A percentile compares a stretch with the other conserved stretches of the same genome.
Conservation (phyloP, 2,113 vertebrate species). For the Antechinus flavipes region DNA sequence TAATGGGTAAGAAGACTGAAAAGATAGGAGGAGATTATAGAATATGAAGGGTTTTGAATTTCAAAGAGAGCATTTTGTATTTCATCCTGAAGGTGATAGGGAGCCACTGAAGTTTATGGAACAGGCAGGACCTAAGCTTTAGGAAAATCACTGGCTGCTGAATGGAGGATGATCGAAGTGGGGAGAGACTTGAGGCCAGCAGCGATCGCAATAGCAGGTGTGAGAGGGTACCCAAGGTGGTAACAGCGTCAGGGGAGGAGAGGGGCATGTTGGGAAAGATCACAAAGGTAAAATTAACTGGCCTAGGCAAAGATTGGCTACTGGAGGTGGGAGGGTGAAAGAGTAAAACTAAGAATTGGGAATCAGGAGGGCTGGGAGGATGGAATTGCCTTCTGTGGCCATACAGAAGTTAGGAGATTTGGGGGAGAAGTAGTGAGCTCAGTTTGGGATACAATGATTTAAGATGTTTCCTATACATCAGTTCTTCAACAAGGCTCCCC, state of each 20-base stretch:
- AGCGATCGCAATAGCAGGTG: not conserved
- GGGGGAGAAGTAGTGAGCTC: not conserved
- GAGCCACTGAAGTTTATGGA: not conserved
- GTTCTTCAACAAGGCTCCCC: not conserved
- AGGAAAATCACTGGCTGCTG: not conserved
- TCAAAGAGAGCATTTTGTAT: not conserved
- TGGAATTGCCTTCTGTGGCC: not conserved
- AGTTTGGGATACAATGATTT: not conserved
- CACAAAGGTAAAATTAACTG: not conserved
- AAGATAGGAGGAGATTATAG: not conserved
- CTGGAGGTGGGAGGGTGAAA: not conserved
- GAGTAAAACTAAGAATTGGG: not conserved
- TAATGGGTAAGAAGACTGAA: not conserved
- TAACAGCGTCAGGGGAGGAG: not conserved
- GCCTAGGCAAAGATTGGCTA: not conserved
- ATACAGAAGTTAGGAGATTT: not conserved
- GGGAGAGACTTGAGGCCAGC: not conserved
- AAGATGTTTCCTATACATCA: not conserved
- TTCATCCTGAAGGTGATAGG: not conserved
- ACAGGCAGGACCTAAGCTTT: not conserved
- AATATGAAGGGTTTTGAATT: not conserved
- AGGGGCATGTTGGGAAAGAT: not conserved
- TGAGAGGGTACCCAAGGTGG: not conserved
- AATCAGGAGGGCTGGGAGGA: not conserved
- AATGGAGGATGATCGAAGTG: not conserved